These are phyloP conservation scores for Girardinichthys multiradiatus DNA, from an alignment of 2,113 vertebrate species.

Conservation along the genomic window DNA sequence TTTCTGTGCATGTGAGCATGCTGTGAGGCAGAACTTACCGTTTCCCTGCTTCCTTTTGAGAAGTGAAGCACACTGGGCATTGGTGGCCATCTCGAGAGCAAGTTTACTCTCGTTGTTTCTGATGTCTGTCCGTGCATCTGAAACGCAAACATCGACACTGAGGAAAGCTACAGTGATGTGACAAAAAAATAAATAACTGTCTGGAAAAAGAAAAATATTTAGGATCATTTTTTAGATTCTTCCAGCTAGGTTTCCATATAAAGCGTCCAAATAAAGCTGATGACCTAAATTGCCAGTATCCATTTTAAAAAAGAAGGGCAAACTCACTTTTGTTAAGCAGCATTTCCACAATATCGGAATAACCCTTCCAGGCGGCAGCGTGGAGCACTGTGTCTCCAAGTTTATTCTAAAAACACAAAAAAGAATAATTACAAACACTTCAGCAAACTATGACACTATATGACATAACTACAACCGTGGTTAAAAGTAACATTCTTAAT, in stretches of 20 bases:
- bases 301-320: not conserved
- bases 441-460: not conserved
- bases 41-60: constrained; percentile 88
- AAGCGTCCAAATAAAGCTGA: not conserved
- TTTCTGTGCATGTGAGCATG: not conserved
- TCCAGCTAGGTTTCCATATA: no score
- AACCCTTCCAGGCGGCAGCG: constrained; percentile 97
- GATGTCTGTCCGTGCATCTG: constrained; percentile 91
- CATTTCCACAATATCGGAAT: constrained; percentile 96
- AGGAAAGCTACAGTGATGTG: not conserved
- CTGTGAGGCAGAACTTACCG: constrained; percentile 70
- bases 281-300: not conserved
- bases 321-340: constrained; percentile 89
- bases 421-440: not conserved
- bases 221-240: no score
- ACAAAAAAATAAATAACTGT: not conserved
- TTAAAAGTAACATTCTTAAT: no score
- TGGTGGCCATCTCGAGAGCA: constrained; percentile 95
- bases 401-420: constrained; percentile 88
- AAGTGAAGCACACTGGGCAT: constrained; percentile 91
- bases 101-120: constrained; percentile 96
- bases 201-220: not conserved
- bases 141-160: constrained; percentile 14
- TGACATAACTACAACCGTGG: not conserved
- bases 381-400: constrained; percentile 94